These are phyloP conservation scores for Taxidea taxus DNA, from an alignment of 2,113 vertebrate genomes.

Conservation along the genomic window DNA sequence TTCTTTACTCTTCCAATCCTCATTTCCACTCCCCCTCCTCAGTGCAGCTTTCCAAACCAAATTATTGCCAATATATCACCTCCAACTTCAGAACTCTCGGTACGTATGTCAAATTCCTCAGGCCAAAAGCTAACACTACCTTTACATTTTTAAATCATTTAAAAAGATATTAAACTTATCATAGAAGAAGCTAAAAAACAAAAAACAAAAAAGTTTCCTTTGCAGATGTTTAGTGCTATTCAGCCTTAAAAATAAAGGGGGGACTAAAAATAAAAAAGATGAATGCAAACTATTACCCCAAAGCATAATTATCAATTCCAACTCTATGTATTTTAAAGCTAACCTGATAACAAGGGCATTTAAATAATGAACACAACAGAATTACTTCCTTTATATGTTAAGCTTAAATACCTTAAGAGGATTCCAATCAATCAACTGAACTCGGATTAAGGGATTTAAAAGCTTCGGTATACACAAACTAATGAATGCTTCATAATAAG, in stretches of 20 bases:
- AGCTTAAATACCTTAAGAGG: constrained; percentile 89
- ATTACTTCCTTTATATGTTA: neutral
- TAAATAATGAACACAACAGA: neutral
- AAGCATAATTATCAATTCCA: neutral
- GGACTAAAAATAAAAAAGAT: constrained; percentile 13
- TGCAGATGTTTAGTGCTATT: neutral
- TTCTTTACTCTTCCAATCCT: no score
- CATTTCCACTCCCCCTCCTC: neutral
- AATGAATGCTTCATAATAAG: constrained; percentile 93
- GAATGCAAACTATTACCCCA: neutral
- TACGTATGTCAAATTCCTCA: neutral
- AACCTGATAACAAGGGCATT: neutral
- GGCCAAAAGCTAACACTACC: neutral
- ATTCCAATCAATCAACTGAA: constrained; percentile 92
- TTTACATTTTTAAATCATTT: neutral
- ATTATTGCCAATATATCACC: neutral
- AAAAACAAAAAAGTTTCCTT: neutral
- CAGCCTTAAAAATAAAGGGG: constrained; percentile 18
- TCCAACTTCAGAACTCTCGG: neutral
- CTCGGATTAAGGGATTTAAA: constrained; percentile 90
- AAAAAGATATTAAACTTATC: neutral
- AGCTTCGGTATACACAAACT: constrained; percentile 94
- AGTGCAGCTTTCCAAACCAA: neutral
- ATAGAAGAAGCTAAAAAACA: neutral
- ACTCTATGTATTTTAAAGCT: neutral